Conservation (phyloP, 2,113 vertebrate genomes). For the Macrotus californicus region DNA sequence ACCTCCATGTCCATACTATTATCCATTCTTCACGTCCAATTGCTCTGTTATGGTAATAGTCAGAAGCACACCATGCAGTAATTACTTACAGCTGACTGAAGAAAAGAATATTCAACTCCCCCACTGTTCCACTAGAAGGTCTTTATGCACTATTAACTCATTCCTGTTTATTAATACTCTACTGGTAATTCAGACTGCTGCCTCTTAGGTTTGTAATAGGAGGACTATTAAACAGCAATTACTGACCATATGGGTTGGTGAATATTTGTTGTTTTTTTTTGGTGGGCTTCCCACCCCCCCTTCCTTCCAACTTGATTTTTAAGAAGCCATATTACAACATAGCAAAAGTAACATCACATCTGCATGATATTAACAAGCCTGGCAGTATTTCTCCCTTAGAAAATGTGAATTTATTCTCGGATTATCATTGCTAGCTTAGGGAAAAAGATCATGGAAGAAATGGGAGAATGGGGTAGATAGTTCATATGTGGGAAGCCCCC, state of each 20-base stretch:
- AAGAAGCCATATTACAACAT: slow-evolving; percentile 68
- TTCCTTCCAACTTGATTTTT: slow-evolving; percentile 69
- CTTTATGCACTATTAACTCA: slow-evolving; percentile 99
- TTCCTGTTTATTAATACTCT: slow-evolving; percentile 99
- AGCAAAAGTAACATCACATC: slow-evolving; percentile 71
- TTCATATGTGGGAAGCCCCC: slow-evolving; percentile 46
- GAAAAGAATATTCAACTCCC: slow-evolving; percentile 97
- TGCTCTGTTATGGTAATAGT: slow-evolving; percentile 99
- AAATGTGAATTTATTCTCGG: slow-evolving; percentile 70
- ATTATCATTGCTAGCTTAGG: slow-evolving; percentile 67
- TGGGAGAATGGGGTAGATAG: slow-evolving; percentile 21
- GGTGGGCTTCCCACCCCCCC: slow-evolving; percentile 28
- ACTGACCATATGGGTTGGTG: slow-evolving; percentile 87
- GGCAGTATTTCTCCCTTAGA: slow-evolving; percentile 68
- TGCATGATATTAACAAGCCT: slow-evolving; percentile 75
- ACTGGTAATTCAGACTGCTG: slow-evolving; percentile 92
- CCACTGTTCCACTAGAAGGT: slow-evolving; percentile 95
- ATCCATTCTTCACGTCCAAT: slow-evolving; percentile 99
- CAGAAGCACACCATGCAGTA: slow-evolving; percentile 97
- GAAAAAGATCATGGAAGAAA: slow-evolving; percentile 59
- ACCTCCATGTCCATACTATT: slow-evolving; percentile 96
- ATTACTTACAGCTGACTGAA: slow-evolving; percentile 99
- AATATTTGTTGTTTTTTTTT: slow-evolving; percentile 78
- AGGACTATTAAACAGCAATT: slow-evolving; percentile 89
- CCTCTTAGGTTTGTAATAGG: slow-evolving; percentile 93